Evolutionary conservation across 2,113 vertebrate species (phyloP).

Genomic region (Muntiacus muntjak): DNA sequence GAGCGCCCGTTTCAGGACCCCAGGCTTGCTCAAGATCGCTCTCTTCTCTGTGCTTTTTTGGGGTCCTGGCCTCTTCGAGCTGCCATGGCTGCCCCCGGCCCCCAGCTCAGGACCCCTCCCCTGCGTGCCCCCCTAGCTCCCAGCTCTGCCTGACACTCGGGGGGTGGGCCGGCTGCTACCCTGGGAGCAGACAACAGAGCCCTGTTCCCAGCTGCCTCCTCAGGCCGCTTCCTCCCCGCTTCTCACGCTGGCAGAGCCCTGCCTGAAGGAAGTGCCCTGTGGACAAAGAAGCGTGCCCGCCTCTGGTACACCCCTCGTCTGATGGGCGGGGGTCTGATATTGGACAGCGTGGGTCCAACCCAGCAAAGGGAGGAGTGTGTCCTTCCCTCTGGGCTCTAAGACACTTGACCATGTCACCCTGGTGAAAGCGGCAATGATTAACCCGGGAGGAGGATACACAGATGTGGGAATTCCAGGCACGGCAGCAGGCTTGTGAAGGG

Average conservation of each 20-base stretch:
- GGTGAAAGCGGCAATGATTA: neutral
- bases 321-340: neutral
- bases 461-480: neutral
- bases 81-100: neutral
- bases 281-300: neutral
- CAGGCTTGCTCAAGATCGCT: neutral
- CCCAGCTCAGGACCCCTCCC: neutral
- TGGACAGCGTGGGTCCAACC: neutral
- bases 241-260: neutral
- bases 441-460: neutral
- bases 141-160: conserved; percentile 58
- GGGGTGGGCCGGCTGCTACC: neutral
- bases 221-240: neutral
- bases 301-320: neutral
- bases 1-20: neutral
- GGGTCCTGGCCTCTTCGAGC: conserved; percentile 32
- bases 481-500: neutral
- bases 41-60: neutral
- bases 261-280: neutral
- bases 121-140: neutral
- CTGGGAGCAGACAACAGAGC: conserved; percentile 49
- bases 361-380: neutral
- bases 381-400: neutral
- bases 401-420: no score
- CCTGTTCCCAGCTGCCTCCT: conserved; percentile 68